Evolutionary conservation across 2,888 invertebrate genomes (phyloP).

Genomic region (Podabrus alpinus): DNA sequence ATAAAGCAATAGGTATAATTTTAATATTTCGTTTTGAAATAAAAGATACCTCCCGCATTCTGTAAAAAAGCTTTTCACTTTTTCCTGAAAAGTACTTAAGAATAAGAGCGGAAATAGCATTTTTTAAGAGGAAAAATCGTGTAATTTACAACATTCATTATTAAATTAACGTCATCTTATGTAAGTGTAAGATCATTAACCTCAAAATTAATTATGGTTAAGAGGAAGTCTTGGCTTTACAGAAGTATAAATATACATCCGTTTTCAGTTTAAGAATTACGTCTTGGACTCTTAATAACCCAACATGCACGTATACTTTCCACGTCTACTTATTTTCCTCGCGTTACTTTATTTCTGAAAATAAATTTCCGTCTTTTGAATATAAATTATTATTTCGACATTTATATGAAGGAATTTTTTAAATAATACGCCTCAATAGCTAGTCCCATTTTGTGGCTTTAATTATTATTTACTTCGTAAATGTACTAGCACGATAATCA

Average conservation of each 20-base stretch:
- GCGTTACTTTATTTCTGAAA: conserved; percentile 2
- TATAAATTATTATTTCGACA: conserved; percentile 4
- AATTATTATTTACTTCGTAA: background rate
- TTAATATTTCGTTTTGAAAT: background rate
- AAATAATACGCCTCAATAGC: background rate
- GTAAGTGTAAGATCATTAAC: conserved; percentile 11
- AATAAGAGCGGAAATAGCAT: background rate
- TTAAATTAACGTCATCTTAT: conserved; percentile 8
- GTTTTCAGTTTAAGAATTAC: conserved; percentile 31
- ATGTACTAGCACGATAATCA: background rate
- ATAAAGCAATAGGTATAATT: background rate
- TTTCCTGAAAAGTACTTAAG: background rate
- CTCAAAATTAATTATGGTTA: conserved; percentile 38
- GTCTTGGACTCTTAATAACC: conserved; percentile 36
- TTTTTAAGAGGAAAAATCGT: background rate
- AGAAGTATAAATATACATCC: conserved; percentile 36
- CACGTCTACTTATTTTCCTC: conserved; percentile 9
- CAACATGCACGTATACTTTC: conserved; percentile 41
- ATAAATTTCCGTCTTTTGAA: conserved; percentile 1
- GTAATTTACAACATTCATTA: conserved; percentile 2
- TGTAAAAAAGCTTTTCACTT: background rate
- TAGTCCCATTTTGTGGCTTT: background rate
- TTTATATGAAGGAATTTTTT: background rate
- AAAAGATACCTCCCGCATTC: background rate
- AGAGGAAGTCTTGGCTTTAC: conserved; percentile 29